These are phyloP conservation scores for Nyctereutes procyonoides DNA, from an alignment of 2,113 vertebrate genomes.

Conservation along the genomic window DNA sequence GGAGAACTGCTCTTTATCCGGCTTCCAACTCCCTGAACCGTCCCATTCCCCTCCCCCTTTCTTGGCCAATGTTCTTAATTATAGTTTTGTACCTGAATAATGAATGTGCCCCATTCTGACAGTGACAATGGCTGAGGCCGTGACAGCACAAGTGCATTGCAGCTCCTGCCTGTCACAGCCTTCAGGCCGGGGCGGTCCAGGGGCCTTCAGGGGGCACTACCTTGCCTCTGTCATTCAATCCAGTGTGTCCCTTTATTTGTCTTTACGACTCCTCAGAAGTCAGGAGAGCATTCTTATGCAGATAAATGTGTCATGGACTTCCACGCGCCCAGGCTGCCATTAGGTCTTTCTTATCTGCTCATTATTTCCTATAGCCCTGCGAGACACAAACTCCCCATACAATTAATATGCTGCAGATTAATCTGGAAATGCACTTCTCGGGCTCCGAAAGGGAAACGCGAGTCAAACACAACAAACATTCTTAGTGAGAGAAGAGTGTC, in stretches of 20 bases:
- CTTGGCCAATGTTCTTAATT: conserved; percentile 70
- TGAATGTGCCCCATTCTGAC: conserved; percentile 73
- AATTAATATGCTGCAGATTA: conserved; percentile 41
- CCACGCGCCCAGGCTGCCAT: not conserved
- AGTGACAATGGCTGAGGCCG: conserved; percentile 63
- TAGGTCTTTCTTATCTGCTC: conserved; percentile 57
- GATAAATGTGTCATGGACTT: conserved; percentile 46
- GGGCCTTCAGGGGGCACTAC: conserved; percentile 53
- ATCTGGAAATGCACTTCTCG: not conserved
- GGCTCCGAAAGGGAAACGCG: not conserved
- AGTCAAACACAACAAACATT: conserved; percentile 41
- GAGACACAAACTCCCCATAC: conserved; percentile 1
- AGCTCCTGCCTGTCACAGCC: conserved; percentile 73
- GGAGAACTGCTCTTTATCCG: conserved; percentile 75
- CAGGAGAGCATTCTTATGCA: conserved; percentile 61
- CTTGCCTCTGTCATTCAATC: conserved; percentile 55
- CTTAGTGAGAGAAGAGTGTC: not conserved
- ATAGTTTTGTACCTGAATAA: conserved; percentile 79
- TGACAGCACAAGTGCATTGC: conserved; percentile 61
- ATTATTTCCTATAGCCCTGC: conserved; percentile 55
- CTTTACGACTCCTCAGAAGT: conserved; percentile 61
- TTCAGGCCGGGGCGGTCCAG: conserved; percentile 61
- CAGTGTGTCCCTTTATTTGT: conserved; percentile 49
- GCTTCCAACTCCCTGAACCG: conserved; percentile 77
- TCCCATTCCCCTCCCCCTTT: conserved; percentile 77